Base-by-base conservation (phyloP, 2,113 vertebrate species). In the Platycercus adscitus region DNA sequence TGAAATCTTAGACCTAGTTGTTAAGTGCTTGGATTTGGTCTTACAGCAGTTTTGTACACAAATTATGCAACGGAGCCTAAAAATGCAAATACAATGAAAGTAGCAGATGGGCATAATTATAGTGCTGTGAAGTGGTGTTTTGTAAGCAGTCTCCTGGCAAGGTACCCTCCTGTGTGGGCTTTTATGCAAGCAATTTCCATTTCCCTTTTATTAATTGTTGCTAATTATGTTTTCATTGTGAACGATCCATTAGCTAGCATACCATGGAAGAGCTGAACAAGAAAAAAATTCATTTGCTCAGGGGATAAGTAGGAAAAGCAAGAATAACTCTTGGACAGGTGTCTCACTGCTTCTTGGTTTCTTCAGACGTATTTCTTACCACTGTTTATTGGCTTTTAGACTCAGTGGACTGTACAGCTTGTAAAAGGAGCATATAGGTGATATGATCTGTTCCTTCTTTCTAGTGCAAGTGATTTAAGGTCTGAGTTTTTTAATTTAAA, bases 181-280 rank as follows among this genome's bases (percentile, higher is more conserved):
- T 35, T 91, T 85, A 61, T 60, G 35, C 33, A 71, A 92, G 61
- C 31, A 5, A 56, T 75, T 91, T 89, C 35, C 6, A 61, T 75
- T 91, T 91, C 35, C 39, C 69, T 49, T 60, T 88, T 89, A 90
- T 88, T 80, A 93, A 81, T 69, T 81, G 39, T 55, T 81, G 69
- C 29, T 86, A 84, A 84, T 94, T 70, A 71, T 21, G 14, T 55
- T 88, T 76, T 88, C 44, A 35, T 29, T 86, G 50, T 65, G 61
- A 92, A 87, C n/a, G 39, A 92, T 71, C 60, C 25, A 46, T 88
- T 90, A 86, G 50, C 39, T 47, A 46, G 50, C 25, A 86, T 63
- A 73, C 41, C 16, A 35, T 37, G 35, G 52, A 43, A 60, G 76
- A 78, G 13, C 0, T 86, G 68, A 60, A 83, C 28, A 88, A 41